Percentiles rank a stretch among this genome's conserved stretches.
phyloP scores from a whole-genome alignment of 2,888 invertebrate genomes.

The Lasioglossum oenotherae region DNA sequence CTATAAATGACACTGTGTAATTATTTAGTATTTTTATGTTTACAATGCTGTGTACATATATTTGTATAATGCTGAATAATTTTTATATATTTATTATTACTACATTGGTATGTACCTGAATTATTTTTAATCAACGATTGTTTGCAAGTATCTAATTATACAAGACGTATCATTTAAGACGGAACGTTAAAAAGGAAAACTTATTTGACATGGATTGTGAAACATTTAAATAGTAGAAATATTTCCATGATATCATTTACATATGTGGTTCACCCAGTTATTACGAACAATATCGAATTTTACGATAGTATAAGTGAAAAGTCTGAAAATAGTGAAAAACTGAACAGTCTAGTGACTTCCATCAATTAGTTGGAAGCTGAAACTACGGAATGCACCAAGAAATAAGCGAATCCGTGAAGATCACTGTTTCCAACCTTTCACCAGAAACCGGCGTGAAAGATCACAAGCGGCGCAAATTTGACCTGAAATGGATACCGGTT shows the following conservation, averaged over 20 bases:
- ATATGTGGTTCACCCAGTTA: background rate
- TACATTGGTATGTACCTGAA: background rate
- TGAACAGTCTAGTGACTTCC: background rate
- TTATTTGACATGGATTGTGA: background rate
- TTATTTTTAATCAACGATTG: background rate
- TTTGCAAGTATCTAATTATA: background rate
- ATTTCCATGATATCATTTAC: background rate
- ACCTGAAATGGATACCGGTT: slow-evolving; percentile 74
- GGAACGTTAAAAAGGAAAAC: too few species aligned
- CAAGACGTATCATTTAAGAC: background rate
- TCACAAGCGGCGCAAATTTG: slow-evolving; percentile 70
- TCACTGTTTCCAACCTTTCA: slow-evolving; percentile 29
- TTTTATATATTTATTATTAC: too few species aligned
- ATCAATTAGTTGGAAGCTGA: background rate
- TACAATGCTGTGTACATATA: too few species aligned
- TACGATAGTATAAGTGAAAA: background rate
- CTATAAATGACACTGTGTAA: too few species aligned
- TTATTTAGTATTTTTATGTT: too few species aligned
- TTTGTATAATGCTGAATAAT: too few species aligned
- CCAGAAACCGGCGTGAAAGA: slow-evolving; percentile 27
- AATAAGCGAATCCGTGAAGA: background rate
- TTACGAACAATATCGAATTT: too few species aligned
- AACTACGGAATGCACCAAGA: background rate
- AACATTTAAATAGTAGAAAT: background rate
- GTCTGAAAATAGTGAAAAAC: too few species aligned